A percentile compares a stretch with the other conserved stretches of the same genome.
Conservation (phyloP, 2,888 invertebrate genomes). For the Tachina fera region DNA sequence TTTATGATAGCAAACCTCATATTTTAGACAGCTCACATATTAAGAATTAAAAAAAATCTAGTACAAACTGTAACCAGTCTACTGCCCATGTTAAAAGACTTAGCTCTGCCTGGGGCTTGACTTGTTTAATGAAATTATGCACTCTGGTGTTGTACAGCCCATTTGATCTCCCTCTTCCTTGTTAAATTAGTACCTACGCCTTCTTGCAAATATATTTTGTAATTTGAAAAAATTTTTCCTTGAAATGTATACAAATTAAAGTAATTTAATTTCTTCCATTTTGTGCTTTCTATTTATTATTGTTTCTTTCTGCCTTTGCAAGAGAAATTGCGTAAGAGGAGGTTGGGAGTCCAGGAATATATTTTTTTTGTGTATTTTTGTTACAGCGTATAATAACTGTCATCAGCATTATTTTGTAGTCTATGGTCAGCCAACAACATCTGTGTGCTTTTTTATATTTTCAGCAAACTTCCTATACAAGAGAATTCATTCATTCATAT, state of each 20-base stretch:
- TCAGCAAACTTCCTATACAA: background rate
- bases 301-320: background rate
- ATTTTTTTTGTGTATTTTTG: background rate
- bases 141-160: too few relatives aligned
- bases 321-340: background rate
- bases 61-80: too few relatives aligned
- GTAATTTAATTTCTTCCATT: constrained; percentile 24
- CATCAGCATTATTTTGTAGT: constrained; percentile 46
- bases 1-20: too few relatives aligned
- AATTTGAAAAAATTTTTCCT: background rate
- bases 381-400: constrained; percentile 36
- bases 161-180: too few relatives aligned
- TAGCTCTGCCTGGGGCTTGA: too few relatives aligned
- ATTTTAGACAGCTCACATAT: too few relatives aligned
- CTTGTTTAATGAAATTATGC: too few relatives aligned
- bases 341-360: background rate
- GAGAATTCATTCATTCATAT: background rate
- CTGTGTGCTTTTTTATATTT: background rate
- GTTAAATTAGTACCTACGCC: background rate
- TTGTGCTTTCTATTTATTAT: background rate
- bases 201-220: background rate
- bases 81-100: too few relatives aligned
- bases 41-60: too few relatives aligned
- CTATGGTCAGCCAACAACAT: constrained; percentile 53
- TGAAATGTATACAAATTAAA: constrained; percentile 3